These are phyloP conservation scores for Desoria tigrina DNA, from an alignment of 2,888 invertebrate species.

Conservation along the genomic window DNA sequence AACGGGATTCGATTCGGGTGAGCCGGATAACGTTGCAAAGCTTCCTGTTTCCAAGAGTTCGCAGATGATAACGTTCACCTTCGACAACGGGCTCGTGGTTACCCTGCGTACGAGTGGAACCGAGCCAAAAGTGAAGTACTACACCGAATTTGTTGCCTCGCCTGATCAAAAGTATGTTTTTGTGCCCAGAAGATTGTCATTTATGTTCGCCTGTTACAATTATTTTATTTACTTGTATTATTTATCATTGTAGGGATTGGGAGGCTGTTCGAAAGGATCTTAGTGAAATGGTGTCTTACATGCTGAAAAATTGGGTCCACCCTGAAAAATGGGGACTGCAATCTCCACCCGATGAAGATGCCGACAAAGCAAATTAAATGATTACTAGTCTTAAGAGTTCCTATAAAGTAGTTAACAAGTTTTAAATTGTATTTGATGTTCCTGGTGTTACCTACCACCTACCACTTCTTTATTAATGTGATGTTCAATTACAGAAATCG, in stretches of 20 bases:
- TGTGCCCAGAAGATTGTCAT: too few species aligned
- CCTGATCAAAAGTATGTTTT: conserved; percentile 64
- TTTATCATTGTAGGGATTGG: conserved; percentile 65
- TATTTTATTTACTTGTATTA: conserved; percentile 8
- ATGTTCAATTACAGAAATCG: neutral
- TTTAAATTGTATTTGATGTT: neutral
- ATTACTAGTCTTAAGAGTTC: conserved; percentile 3
- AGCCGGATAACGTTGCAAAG: conserved; percentile 69
- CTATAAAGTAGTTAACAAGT: neutral
- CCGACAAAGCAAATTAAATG: neutral
- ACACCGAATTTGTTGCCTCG: conserved; percentile 81
- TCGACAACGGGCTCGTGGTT: conserved; percentile 79
- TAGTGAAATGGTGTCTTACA: conserved; percentile 72
- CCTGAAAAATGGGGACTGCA: conserved; percentile 70
- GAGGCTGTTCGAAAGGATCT: conserved; percentile 65
- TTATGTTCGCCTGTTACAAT: conserved; percentile 1
- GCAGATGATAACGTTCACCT: conserved; percentile 94
- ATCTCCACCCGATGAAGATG: conserved; percentile 55
- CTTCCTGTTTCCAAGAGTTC: conserved; percentile 67
- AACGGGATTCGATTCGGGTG: conserved; percentile 77
- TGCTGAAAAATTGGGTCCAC: conserved; percentile 78
- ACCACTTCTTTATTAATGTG: neutral
- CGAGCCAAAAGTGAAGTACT: conserved; percentile 98
- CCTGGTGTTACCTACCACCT: neutral
- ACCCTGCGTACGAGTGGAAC: conserved; percentile 96